Base-by-base conservation (phyloP, 92 coral and sea anemone genomes). In the Anthopleura xanthogrammica region DNA sequence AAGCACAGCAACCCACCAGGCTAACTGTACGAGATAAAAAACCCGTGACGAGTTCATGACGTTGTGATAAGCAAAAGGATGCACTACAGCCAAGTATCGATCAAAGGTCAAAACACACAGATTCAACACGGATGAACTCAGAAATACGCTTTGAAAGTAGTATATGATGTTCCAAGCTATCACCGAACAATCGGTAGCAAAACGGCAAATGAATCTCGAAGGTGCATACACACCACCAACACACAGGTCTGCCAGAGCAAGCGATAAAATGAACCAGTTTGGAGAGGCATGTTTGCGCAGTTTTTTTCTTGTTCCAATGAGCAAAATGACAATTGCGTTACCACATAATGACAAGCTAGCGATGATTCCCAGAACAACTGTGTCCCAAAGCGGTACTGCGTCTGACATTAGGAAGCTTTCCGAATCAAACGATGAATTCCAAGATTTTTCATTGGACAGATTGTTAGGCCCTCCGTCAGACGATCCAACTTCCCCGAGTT, bases 221-320 rank as follows among this genome's bases (percentile, higher is more conserved):
- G 82, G 82, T 4, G 82, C 82, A 36, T 79, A 79, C 5, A 79
- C 5, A 52, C 81, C 22, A 24, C 93, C 93, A 8, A 90, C 88
- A 50, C 84, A 76, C 29, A 90, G 65, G 68, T 90, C 93, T 2
- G 88, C 90, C 20, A 52, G 68, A 1, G 90, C 90, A 16, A 90
- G 85, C 17, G 90, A 86, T 11, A 83, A 41, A 7, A 90, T 79
- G 36, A 86, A 90, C 80, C 83, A 90, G 78, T 90, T 90, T 6
- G 90, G 81, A 1, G 86, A 74, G 5, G 84, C 86, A 0, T 83
- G 90, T 11, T 60, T 75, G 16, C 87, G 87, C 12, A 90, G 90
- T 56, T 84, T 78, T 56, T 75, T 83, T 50, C 88, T 56, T 12
- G 86, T 42, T 16, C 79, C 70, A 41, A 90, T 86, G 9, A 90